Evolutionary conservation across 2,113 vertebrate species (phyloP).

Genomic region (Cygnus atratus): DNA sequence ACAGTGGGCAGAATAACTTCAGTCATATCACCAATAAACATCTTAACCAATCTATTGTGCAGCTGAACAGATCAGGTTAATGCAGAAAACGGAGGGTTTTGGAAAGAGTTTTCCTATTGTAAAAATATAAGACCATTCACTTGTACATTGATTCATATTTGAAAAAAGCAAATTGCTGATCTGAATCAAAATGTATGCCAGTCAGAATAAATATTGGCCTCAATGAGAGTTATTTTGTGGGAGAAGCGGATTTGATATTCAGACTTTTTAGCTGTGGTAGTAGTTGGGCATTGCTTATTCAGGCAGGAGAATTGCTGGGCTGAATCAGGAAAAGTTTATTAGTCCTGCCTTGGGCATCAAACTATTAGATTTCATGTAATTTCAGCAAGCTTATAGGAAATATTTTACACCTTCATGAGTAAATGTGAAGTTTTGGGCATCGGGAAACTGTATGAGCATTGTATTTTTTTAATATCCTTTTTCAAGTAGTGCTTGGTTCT

Average conservation of each 20-base stretch:
- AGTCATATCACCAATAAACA: background rate
- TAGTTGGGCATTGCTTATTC: slow-evolving; percentile 51
- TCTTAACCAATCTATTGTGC: background rate
- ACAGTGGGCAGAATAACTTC: background rate
- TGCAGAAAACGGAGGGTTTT: background rate
- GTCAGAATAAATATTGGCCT: slow-evolving; percentile 9
- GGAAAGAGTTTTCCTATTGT: background rate
- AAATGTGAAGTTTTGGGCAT: slow-evolving; percentile 39
- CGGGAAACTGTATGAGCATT: background rate
- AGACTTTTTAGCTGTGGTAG: background rate
- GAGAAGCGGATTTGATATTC: slow-evolving; percentile 29
- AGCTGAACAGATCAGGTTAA: background rate
- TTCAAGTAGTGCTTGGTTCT: slow-evolving; percentile 1
- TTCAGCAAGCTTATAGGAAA: slow-evolving; percentile 40
- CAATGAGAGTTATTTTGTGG: background rate
- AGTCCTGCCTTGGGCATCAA: slow-evolving; percentile 40
- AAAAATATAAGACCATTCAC: background rate
- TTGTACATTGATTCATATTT: background rate
- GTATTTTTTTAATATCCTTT: slow-evolving; percentile 6
- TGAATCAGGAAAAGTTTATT: slow-evolving; percentile 51
- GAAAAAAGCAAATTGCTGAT: background rate
- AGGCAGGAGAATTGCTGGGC: slow-evolving; percentile 1
- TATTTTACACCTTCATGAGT: slow-evolving; percentile 44
- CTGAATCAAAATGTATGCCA: slow-evolving; percentile 14
- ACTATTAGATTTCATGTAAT: slow-evolving; percentile 54